A percentile compares a stretch with the other conserved stretches of the same genome.
phyloP scores from a whole-genome alignment of 1,140 invertebrate genomes.

The Euwallacea fornicatus region DNA sequence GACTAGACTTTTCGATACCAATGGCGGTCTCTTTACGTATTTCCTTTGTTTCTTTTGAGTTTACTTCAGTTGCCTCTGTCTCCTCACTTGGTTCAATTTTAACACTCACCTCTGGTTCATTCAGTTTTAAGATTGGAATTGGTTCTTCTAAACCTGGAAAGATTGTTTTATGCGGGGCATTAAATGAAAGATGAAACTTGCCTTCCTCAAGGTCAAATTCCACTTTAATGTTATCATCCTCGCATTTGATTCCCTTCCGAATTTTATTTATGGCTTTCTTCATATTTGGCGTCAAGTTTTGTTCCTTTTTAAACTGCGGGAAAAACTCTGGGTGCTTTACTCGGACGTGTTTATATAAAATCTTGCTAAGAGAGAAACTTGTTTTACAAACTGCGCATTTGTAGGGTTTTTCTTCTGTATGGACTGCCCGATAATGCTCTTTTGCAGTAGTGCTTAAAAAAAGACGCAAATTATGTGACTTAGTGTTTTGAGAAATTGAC shows the following conservation, averaged over 20 bases:
- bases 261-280: conserved; percentile 32
- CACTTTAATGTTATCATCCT: conserved; percentile 11
- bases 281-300: conserved; percentile 37
- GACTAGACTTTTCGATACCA: not conserved
- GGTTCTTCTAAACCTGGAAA: not conserved
- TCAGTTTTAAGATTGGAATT: not conserved
- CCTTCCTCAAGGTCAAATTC: not conserved
- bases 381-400: conserved; percentile 57
- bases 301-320: conserved; percentile 35
- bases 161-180: not conserved
- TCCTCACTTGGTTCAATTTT: not conserved
- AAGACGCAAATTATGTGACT: not conserved
- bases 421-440: conserved; percentile 60
- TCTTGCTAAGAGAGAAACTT: conserved; percentile 52
- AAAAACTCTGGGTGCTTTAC: conserved; percentile 43
- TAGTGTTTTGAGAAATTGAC: not conserved
- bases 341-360: conserved; percentile 45
- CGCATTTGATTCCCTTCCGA: conserved; percentile 18
- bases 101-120: not conserved
- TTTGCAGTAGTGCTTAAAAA: conserved; percentile 39
- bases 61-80: not conserved
- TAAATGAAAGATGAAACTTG: not conserved
- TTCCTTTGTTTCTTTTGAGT: too few relatives aligned
- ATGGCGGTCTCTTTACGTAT: too few relatives aligned
- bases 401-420: conserved; percentile 57